Evolutionary conservation across 2,113 vertebrate species (phyloP).

Genomic region (Phyllostomus hastatus): DNA sequence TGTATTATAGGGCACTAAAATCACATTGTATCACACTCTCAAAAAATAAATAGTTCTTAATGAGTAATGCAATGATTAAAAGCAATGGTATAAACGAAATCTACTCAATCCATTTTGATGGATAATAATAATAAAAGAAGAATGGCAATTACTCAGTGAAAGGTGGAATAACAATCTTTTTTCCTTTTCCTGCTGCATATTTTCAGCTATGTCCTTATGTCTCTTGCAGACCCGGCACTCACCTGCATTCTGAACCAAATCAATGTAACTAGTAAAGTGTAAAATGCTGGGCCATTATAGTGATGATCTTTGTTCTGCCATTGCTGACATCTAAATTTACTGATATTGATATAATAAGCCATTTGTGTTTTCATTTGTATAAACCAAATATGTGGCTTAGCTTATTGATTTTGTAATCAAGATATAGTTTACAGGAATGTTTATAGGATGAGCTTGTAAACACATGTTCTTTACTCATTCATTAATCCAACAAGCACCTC

Average conservation of each 20-base stretch:
- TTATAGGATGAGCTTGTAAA: conserved; percentile 69
- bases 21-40: not conserved
- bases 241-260: conserved; percentile 56
- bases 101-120: not conserved
- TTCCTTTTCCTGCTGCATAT: not conserved
- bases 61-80: not conserved
- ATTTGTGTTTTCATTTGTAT: conserved; percentile 78
- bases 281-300: conserved; percentile 59
- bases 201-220: not conserved
- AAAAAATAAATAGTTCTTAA: not conserved
- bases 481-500: conserved; percentile 50
- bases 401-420: conserved; percentile 78
- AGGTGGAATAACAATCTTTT: not conserved
- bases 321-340: conserved; percentile 71
- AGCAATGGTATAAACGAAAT: not conserved
- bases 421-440: conserved; percentile 68
- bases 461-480: conserved; percentile 28
- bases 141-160: not conserved
- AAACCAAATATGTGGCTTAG: conserved; percentile 75
- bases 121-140: not conserved
- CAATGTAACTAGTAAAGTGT: conserved; percentile 60
- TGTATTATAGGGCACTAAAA: not conserved
- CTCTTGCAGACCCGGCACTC: not conserved
- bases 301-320: conserved; percentile 71
- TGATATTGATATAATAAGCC: conserved; percentile 75